Percentiles rank a stretch among this genome's conserved stretches.
Conservation (phyloP, 2,888 invertebrate genomes). For the Synanthedon vespiformis region DNA sequence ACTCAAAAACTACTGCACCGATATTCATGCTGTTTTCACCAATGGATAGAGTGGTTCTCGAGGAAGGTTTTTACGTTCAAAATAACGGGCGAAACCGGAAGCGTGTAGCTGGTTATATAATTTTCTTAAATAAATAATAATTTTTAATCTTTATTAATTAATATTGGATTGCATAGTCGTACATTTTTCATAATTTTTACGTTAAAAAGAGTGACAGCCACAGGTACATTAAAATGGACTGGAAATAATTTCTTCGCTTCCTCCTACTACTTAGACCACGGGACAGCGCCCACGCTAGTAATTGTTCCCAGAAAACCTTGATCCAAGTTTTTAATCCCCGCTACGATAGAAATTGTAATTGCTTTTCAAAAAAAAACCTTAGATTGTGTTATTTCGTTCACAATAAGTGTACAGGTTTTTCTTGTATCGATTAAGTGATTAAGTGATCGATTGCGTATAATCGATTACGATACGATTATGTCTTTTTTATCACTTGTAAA, state of each 20-base stretch:
- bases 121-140: no score
- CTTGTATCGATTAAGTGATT: slow-evolving; percentile 12
- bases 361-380: slow-evolving; percentile 11
- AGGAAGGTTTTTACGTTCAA: no score
- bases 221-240: neutral
- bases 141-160: no score
- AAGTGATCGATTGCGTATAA: slow-evolving; percentile 10
- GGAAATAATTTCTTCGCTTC: neutral
- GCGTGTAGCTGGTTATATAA: no score
- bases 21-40: no score
- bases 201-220: neutral
- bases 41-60: no score
- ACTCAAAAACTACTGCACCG: no score
- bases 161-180: no score
- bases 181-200: no score
- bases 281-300: slow-evolving; percentile 39
- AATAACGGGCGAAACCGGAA: no score
- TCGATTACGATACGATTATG: slow-evolving; percentile 22
- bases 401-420: neutral
- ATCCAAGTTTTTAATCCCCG: slow-evolving; percentile 37
- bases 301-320: slow-evolving; percentile 55
- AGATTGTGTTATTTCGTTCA: neutral
- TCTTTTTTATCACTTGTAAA: slow-evolving; percentile 9
- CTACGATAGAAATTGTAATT: slow-evolving; percentile 40
- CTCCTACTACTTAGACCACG: slow-evolving; percentile 15